These are phyloP conservation scores for Hyperoodon ampullatus DNA, from an alignment of 2,113 vertebrate species.

Conservation along the genomic window DNA sequence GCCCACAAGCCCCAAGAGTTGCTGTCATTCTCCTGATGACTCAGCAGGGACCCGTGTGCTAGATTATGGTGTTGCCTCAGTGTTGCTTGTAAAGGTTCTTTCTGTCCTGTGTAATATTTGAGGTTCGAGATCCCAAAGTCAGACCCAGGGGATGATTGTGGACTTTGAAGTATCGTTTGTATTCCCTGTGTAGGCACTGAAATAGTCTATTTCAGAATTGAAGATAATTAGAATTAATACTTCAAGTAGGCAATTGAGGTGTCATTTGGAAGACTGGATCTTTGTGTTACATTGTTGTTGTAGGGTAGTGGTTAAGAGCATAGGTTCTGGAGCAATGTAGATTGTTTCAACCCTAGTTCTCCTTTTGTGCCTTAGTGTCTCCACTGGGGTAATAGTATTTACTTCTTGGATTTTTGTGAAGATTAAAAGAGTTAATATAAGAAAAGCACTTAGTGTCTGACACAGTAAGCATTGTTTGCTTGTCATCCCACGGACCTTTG, in stretches of 20 bases:
- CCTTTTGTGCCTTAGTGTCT: background rate
- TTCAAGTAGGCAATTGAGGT: background rate
- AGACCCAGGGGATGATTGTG: background rate
- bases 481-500: background rate
- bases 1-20: background rate
- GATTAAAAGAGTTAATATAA: slow-evolving; percentile 6
- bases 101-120: background rate
- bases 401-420: background rate
- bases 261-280: background rate
- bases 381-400: background rate
- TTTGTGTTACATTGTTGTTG: background rate
- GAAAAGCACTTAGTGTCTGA: background rate
- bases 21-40: background rate
- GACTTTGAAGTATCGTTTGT: background rate
- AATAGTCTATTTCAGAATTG: background rate
- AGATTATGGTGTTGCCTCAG: background rate
- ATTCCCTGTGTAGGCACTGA: background rate
- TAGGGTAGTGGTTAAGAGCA: background rate
- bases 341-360: background rate
- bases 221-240: background rate
- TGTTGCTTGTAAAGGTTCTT: background rate
- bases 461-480: background rate
- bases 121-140: background rate
- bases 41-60: background rate
- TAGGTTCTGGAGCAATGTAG: background rate